Evolutionary conservation across 2,113 vertebrate species (phyloP).

Genomic region (Hippotragus niger): DNA sequence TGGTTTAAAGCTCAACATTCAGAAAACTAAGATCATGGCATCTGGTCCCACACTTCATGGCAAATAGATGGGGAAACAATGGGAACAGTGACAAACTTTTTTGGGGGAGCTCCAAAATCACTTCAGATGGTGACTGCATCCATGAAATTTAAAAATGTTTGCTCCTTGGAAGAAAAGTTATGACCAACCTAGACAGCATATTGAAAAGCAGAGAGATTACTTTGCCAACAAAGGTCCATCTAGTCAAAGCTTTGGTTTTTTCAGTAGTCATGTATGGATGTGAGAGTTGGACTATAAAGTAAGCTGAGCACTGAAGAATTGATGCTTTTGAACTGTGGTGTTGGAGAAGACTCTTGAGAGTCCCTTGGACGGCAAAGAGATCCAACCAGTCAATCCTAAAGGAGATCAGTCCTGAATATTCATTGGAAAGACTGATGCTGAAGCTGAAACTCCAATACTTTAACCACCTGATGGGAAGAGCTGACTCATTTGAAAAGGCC

Average conservation of each 20-base stretch:
- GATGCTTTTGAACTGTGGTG: background rate
- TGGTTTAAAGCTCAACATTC: background rate
- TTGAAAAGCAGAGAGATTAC: background rate
- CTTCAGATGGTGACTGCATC: background rate
- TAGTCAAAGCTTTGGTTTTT: background rate
- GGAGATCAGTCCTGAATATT: background rate
- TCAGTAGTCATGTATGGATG: background rate
- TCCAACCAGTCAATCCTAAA: background rate
- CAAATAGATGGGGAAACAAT: background rate
- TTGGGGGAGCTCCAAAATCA: background rate
- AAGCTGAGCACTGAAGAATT: background rate
- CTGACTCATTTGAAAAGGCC: background rate
- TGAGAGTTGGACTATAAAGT: background rate
- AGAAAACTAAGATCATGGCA: background rate
- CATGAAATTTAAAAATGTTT: background rate
- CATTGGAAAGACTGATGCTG: background rate
- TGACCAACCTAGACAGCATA: background rate
- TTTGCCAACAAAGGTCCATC: background rate
- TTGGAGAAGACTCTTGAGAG: background rate
- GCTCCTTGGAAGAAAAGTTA: background rate
- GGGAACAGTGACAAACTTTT: background rate
- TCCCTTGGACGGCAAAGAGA: background rate
- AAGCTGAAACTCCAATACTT: background rate
- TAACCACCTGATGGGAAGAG: background rate
- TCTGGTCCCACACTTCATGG: background rate